Conservation (phyloP, 2,113 vertebrate species). For the Ptilonorhynchus violaceus region DNA sequence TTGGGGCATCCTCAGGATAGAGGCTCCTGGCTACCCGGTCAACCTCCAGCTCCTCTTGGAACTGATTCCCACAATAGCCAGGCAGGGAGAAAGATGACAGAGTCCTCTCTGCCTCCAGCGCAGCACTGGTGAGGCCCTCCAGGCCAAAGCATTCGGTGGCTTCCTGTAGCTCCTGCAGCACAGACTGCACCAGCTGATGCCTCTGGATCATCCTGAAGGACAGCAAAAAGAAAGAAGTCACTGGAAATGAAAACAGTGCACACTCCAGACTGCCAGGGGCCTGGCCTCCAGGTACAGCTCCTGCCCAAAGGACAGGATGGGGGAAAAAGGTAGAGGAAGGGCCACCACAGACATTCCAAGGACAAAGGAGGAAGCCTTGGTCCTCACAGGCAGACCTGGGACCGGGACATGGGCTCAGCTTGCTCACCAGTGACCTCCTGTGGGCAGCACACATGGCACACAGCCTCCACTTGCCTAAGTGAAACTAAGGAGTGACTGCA, state of each 20-base stretch:
- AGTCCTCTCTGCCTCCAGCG: conserved; percentile 78
- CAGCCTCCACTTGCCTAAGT: background rate
- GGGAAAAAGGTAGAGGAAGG: background rate
- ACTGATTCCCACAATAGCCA: conserved; percentile 66
- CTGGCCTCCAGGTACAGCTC: background rate
- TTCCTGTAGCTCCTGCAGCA: conserved; percentile 89
- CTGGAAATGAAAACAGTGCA: background rate
- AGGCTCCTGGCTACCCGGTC: conserved; percentile 83
- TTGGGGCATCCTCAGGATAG: conserved; percentile 88
- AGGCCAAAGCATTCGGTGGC: conserved; percentile 86
- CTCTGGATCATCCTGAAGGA: conserved; percentile 85
- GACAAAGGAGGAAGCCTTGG: background rate
- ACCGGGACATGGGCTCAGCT: background rate
- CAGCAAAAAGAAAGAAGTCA: background rate
- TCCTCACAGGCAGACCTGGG: background rate
- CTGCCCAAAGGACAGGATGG: background rate
- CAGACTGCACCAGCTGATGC: conserved; percentile 84
- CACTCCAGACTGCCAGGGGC: background rate
- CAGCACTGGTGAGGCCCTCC: conserved; percentile 79
- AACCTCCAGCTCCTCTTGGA: conserved; percentile 81
- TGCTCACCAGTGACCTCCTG: conserved; percentile 51
- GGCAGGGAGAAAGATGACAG: conserved; percentile 82
- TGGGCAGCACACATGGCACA: background rate
- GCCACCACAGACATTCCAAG: background rate
- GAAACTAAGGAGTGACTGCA: background rate